Evolutionary conservation across 2,113 vertebrate species (phyloP), one percentile per base, ranked within the genome.

Genomic region (Oostethus manadensis): DNA sequence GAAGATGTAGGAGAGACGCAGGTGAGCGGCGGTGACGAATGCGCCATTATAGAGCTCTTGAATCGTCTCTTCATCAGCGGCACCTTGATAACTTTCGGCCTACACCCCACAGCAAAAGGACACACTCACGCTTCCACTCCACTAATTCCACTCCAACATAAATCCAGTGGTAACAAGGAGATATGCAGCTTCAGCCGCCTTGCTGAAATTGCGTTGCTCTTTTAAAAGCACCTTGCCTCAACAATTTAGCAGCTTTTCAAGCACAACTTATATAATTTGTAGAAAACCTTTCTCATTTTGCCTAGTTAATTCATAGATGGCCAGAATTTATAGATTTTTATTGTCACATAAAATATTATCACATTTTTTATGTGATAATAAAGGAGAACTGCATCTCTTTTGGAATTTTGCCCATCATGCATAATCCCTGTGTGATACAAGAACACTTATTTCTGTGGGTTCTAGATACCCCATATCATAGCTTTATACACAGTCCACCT

Each of bases 1-100:
- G 55, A 84, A 74, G 60, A 71, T 16, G 49, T 43, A 56, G 56
- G 55, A 51, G 66, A 69, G 64, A 61, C 63, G 58, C 64, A 64
- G 20, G 61, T 33, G 49, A 60, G 59, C 26, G 22, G 60, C 61
- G 58, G 72, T 74, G 82, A 82, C n/a, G 50, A 68, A 77, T 62
- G 56, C 71, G 42, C 51, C 35, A 1, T 38, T 58, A 68, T 64
- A 51, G 61, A 66, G 54, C 57, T 68, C 57, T 68, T 66, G 45
- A 71, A 60, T 77, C 23, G 44, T 71, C 64, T 65, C 69, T 33
- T 33, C 61, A 55, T 53, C 66, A 73, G 20, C 45, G 21, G 55
- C 59, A 71, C 66, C 50, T 64, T 68, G 65, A 70, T 67, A 57
- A 64, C 60, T 71, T 71, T 57, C 59, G 55, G 45, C 66, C 29